Evolutionary conservation across 2,797 vertebrate genomes (phyloP).

Genomic region (Peromyscus attwateri): DNA sequence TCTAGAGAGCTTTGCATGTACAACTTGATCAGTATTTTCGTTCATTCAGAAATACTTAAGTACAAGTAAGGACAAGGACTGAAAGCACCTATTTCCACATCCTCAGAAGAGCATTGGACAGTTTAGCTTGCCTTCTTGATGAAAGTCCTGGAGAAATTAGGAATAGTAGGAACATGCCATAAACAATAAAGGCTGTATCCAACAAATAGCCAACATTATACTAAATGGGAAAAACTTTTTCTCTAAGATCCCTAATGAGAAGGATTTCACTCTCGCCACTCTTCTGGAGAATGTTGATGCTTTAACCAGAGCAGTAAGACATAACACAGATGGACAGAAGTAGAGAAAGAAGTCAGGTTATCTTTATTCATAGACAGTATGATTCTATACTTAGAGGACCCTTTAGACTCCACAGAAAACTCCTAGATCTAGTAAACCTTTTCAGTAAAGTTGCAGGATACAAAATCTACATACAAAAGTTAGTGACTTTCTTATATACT

Average conservation of each 20-base stretch:
- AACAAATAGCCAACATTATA: not conserved
- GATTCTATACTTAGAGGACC: not conserved
- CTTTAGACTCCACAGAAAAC: not conserved
- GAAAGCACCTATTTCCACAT: not conserved
- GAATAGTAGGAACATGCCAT: not conserved
- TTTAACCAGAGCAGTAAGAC: no score
- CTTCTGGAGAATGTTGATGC: not conserved
- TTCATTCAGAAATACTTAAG: slow-evolving; percentile 38
- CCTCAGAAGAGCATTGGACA: not conserved
- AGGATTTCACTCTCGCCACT: not conserved
- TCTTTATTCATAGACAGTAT: not conserved
- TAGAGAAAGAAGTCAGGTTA: not conserved
- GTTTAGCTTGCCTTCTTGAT: not conserved
- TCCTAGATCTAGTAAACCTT: not conserved
- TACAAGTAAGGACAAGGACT: not conserved
- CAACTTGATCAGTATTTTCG: not conserved
- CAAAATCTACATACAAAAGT: not conserved
- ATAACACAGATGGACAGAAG: not conserved
- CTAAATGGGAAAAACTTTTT: not conserved
- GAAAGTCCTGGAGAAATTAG: not conserved
- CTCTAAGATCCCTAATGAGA: not conserved
- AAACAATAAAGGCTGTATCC: not conserved
- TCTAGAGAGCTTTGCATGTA: not conserved
- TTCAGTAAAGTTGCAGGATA: not conserved
- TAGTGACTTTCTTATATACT: not conserved